Base-by-base conservation (phyloP, 2,113 vertebrate species). In the Corythornis madagascariensis region DNA sequence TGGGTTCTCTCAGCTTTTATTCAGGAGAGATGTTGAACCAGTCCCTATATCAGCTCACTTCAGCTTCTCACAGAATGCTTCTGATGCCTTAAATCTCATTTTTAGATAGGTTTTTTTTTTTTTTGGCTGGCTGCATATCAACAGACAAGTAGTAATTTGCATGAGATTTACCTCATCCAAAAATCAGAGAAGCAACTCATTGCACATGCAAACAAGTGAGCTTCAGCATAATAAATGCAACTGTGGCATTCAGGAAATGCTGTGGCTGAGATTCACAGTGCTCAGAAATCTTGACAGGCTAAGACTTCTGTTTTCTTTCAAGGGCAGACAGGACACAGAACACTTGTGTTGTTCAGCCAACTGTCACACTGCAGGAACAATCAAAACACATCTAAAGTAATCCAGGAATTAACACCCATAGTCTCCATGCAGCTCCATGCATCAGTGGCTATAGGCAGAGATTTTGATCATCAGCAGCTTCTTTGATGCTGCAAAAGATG, bases 221-320 rank as follows among this genome's bases (percentile, higher is more conserved):
- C 10, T 88, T 88, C 43, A 47, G 38, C 72, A 85, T 94, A 83
- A 85, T 73, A 83, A 79, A 85, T 72, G 3, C 89, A 93, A 72
- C 66, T 9, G 2, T 17, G 53, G 21, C 10, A 33, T 55, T 82
- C 76, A 85, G 61, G 11, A 82, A 79, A 16, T 10, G 5, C 19
- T 73, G 11, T 57, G 38, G 24, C 24, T 83, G 42, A 92, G 38
- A 70, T 89, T 66, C 31, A 76, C 45, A 15, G 35, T 31, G 31
- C 29, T 79, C 18, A n/a, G 19, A 88, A 94, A 82, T 19, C 43
- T 67, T 40, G 13, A 67, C 22, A 84, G n/a, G 3, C 3, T 74
- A 75, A 65, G 42, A 33, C 7, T 67, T 77, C 65, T 67, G 17
- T 50, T 86, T 77, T 56, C 29, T 77, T 84, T 78, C 40, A 84